Conservation (phyloP, 30 jellyfish, hydroid and myxozoan species). For the Chrysaora quinquecirrha region DNA sequence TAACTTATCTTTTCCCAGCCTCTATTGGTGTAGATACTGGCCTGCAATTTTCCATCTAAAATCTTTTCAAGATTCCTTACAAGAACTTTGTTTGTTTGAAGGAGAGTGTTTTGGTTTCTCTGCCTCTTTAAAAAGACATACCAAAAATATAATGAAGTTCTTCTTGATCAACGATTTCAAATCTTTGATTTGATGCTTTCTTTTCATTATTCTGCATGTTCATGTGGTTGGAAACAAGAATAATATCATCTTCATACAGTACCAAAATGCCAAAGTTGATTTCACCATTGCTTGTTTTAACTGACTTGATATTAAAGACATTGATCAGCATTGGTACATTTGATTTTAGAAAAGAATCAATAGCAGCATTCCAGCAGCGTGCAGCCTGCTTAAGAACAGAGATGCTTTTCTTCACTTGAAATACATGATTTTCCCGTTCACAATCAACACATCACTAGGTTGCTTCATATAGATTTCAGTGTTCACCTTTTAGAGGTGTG, state of each 20-base stretch:
- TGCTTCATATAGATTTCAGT: not conserved
- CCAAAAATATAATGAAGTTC: constrained; percentile 48
- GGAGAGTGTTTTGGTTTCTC: constrained; percentile 8
- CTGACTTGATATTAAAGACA: not conserved
- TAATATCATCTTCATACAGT: constrained; percentile 40
- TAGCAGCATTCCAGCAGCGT: not conserved
- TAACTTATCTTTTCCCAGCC: constrained; percentile 1
- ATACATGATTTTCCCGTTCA: not conserved
- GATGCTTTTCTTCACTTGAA: not conserved
- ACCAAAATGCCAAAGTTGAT: constrained; percentile 7
- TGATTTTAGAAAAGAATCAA: not conserved
- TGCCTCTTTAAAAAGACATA: constrained; percentile 53
- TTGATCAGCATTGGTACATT: not conserved
- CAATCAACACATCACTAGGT: not conserved
- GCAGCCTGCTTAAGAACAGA: not conserved
- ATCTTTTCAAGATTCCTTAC: constrained; percentile 37
- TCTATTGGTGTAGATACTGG: constrained; percentile 59
- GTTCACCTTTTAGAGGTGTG: not conserved
- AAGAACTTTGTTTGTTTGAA: constrained; percentile 45
- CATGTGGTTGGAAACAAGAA: constrained; percentile 30
- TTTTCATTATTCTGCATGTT: constrained; percentile 33
- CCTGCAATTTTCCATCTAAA: constrained; percentile 50
- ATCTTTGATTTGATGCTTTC: not conserved
- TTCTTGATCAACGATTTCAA: constrained; percentile 62
- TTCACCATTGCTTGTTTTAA: not conserved